A percentile compares a stretch with the other conserved stretches of the same genome.
These are phyloP conservation scores for Leptinotarsa defecta DNA, from an alignment of 1,140 invertebrate species.

Conservation along the genomic window DNA sequence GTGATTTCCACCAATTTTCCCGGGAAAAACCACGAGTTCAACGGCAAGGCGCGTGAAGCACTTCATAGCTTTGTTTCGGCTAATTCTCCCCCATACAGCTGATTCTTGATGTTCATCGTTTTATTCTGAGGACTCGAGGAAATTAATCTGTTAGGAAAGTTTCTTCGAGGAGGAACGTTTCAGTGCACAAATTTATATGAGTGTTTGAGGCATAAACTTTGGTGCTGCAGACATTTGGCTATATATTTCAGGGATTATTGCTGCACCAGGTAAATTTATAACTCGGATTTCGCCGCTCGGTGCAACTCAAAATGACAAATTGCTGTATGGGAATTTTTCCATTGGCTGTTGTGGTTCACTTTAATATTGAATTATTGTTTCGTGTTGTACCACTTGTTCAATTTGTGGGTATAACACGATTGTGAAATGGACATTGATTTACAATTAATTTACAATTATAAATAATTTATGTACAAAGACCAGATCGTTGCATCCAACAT, in stretches of 20 bases:
- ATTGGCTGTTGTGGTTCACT: neutral
- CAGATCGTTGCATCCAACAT: too few relatives aligned
- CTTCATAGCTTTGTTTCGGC: neutral
- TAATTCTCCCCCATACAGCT: neutral
- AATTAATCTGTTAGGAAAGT: neutral
- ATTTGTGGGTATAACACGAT: too few relatives aligned
- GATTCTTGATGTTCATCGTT: neutral
- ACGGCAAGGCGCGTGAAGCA: neutral
- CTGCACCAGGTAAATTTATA: slow-evolving; percentile 26
- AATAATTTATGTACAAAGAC: too few relatives aligned
- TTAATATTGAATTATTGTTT: too few relatives aligned
- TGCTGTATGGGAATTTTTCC: neutral
- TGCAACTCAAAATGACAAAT: neutral
- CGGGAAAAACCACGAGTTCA: slow-evolving; percentile 27
- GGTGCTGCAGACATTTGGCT: slow-evolving; percentile 8
- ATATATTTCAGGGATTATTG: slow-evolving; percentile 27
- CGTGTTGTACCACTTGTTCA: too few relatives aligned
- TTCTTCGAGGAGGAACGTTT: neutral
- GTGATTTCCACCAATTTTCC: slow-evolving; percentile 35
- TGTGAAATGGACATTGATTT: too few relatives aligned
- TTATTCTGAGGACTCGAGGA: neutral
- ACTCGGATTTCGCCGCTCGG: neutral
- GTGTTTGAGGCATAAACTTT: slow-evolving; percentile 13
- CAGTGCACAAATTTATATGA: neutral
- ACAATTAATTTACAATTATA: too few relatives aligned